phyloP scores from a whole-genome alignment of 2,113 vertebrate genomes.

The Phocoena phocoena region DNA sequence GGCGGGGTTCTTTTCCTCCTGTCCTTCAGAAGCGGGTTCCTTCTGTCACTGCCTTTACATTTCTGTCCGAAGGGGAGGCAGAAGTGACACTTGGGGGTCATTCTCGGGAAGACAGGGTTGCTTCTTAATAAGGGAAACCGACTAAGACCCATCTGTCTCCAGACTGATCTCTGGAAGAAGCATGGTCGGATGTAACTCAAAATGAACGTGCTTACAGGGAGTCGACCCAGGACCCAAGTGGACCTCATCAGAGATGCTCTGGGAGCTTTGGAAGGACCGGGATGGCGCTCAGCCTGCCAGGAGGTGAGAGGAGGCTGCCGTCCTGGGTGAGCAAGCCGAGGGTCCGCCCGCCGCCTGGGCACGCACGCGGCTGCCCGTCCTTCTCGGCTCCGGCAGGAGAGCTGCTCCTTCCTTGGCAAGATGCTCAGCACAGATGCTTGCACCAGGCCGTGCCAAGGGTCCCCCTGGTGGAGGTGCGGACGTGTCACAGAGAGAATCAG shows the following conservation, averaged over 20 bases:
- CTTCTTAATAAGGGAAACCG: neutral
- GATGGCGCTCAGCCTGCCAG: neutral
- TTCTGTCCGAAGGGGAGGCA: neutral
- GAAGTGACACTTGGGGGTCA: neutral
- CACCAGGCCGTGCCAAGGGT: neutral
- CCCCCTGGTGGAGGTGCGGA: neutral
- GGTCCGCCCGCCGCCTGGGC: neutral
- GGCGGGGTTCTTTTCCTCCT: neutral
- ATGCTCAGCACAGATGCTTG: slow-evolving; percentile 26
- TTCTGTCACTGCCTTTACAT: neutral
- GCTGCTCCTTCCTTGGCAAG: slow-evolving; percentile 49
- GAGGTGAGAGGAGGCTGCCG: slow-evolving; percentile 28
- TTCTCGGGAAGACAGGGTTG: too few species aligned
- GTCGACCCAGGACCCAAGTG: neutral
- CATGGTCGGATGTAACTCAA: neutral
- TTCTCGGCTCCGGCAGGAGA: neutral
- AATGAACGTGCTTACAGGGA: neutral
- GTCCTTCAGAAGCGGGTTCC: neutral
- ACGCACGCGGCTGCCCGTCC: neutral
- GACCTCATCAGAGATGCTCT: neutral
- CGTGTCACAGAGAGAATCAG: slow-evolving; percentile 17
- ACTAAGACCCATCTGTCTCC: neutral
- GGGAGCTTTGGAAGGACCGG: neutral
- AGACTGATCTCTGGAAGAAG: neutral
- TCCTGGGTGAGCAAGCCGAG: neutral